Evolutionary conservation across 2,888 invertebrate species (phyloP).

Genomic region (Ctena decussata): DNA sequence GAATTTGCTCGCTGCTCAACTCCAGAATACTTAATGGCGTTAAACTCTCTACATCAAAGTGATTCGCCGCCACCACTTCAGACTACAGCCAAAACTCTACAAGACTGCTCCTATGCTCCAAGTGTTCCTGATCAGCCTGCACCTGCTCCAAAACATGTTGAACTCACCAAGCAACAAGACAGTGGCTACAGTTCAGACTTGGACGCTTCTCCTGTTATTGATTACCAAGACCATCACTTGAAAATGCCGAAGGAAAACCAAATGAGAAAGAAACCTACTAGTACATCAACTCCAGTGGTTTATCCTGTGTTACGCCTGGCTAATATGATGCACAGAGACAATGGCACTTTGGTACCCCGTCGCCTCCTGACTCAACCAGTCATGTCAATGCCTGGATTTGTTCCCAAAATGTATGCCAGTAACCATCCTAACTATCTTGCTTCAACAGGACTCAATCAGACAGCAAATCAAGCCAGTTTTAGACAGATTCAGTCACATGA

Average conservation of each 20-base stretch:
- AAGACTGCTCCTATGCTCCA: neutral
- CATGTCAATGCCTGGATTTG: conserved; percentile 24
- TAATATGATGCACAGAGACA: conserved; percentile 9
- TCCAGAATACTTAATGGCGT: conserved; percentile 69
- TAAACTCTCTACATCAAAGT: conserved; percentile 60
- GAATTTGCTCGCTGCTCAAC: conserved; percentile 72
- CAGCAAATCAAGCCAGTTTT: neutral
- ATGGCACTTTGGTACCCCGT: neutral
- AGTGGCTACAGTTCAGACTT: conserved; percentile 74
- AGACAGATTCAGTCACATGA: neutral
- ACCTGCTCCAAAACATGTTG: neutral
- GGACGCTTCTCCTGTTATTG: conserved; percentile 66
- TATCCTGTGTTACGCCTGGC: conserved; percentile 21
- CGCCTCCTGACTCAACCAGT: conserved; percentile 1
- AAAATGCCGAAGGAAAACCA: neutral
- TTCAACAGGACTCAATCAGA: conserved; percentile 1
- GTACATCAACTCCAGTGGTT: conserved; percentile 48
- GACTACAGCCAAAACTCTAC: conserved; percentile 26
- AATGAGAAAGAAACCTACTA: neutral
- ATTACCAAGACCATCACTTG: conserved; percentile 29
- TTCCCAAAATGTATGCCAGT: neutral
- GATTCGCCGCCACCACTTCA: conserved; percentile 65
- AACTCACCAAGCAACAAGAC: conserved; percentile 63
- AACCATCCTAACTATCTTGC: neutral
- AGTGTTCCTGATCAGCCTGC: neutral